Conservation (phyloP, 2,797 vertebrate species). For the Hapalemur alaotrensis region DNA sequence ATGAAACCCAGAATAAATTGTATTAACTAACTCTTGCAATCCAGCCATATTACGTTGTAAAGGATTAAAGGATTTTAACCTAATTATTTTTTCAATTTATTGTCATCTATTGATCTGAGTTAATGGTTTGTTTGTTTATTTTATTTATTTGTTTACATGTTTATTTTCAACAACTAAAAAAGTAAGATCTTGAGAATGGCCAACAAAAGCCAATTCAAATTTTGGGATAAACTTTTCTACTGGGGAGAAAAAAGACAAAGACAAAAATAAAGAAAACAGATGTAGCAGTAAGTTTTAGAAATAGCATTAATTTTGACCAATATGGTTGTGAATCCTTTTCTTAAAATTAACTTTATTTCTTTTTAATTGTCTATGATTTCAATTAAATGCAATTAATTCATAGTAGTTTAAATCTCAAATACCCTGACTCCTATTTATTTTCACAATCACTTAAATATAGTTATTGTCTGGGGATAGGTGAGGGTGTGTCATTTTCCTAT, state of each 20-base stretch:
- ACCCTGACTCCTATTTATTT: background rate
- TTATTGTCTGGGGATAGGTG: background rate
- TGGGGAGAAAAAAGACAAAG: background rate
- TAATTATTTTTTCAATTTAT: background rate
- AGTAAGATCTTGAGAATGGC: background rate
- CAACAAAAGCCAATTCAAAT: background rate
- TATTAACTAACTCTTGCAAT: background rate
- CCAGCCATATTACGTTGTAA: background rate
- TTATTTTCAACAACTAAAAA: background rate
- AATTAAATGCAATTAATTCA: background rate
- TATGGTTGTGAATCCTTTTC: background rate
- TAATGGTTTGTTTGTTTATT: background rate
- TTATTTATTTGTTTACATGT: background rate
- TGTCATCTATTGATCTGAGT: background rate
- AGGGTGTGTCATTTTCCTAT: background rate
- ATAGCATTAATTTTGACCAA: background rate
- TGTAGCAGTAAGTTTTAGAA: background rate
- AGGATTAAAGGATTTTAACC: background rate
- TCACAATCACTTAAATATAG: background rate
- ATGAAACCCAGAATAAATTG: background rate
- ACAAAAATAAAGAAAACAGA: background rate
- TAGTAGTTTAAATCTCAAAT: background rate
- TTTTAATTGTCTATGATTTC: background rate
- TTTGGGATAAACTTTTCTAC: background rate
- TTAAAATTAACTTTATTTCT: conserved; percentile 20